These are phyloP conservation scores for Cosmia pyralina DNA, from an alignment of 2,888 invertebrate genomes.

Conservation along the genomic window DNA sequence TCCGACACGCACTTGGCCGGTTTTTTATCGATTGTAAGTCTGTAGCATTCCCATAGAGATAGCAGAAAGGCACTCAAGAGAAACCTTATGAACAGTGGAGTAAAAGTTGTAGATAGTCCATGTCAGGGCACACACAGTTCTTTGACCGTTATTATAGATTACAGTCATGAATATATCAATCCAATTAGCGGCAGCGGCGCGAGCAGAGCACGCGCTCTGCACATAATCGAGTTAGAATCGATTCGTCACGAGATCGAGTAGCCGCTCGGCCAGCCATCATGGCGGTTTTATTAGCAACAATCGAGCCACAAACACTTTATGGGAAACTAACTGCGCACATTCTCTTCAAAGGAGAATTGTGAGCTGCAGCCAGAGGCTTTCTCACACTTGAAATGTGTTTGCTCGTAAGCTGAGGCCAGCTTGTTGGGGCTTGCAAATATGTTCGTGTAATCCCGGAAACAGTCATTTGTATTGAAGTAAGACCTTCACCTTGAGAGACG, in stretches of 20 bases:
- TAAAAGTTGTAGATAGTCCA: slow-evolving; percentile 59
- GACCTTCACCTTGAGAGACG: slow-evolving; percentile 48
- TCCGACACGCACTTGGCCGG: too few relatives aligned
- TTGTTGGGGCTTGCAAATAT: slow-evolving; percentile 1
- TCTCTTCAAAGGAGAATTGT: slow-evolving; percentile 30
- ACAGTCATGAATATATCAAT: slow-evolving; percentile 60
- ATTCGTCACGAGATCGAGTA: slow-evolving; percentile 75
- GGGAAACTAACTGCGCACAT: slow-evolving; percentile 33
- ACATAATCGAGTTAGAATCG: slow-evolving; percentile 80
- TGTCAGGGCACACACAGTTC: slow-evolving; percentile 65
- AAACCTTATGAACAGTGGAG: slow-evolving; percentile 57
- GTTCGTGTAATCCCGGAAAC: slow-evolving; percentile 33
- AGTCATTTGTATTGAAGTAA: slow-evolving; percentile 22
- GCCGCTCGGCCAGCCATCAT: slow-evolving; percentile 35
- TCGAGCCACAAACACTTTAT: slow-evolving; percentile 32
- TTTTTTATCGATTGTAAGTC: slow-evolving; percentile 8
- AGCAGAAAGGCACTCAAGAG: slow-evolving; percentile 9
- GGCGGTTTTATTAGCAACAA: slow-evolving; percentile 47
- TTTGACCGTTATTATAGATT: slow-evolving; percentile 64
- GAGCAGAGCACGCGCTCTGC: slow-evolving; percentile 60
- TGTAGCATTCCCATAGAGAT: slow-evolving; percentile 9
- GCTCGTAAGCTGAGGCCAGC: neutral
- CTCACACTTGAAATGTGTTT: slow-evolving; percentile 27
- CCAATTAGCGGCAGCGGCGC: slow-evolving; percentile 64
- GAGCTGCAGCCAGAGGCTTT: slow-evolving; percentile 21